phyloP scores from a whole-genome alignment of 2,888 invertebrate genomes.

The Serrognathus titanus region DNA sequence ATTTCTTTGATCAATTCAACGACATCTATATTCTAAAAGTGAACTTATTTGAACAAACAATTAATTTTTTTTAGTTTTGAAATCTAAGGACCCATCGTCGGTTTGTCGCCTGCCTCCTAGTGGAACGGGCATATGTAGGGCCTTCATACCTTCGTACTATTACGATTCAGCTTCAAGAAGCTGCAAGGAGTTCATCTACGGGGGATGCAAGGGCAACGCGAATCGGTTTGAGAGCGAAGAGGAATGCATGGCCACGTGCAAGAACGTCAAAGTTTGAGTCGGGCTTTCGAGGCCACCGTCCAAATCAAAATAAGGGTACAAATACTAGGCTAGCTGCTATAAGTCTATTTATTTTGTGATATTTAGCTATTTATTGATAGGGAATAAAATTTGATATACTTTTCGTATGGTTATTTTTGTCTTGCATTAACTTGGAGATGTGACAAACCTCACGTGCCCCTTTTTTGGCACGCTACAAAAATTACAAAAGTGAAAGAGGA shows the following conservation, averaged over 20 bases:
- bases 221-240: conserved; percentile 54
- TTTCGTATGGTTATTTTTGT: too few species aligned
- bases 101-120: conserved; percentile 11
- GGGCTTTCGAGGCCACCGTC: background rate
- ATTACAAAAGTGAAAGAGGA: too few species aligned
- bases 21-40: too few species aligned
- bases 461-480: too few species aligned
- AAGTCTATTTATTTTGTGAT: too few species aligned
- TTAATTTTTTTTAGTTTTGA: background rate
- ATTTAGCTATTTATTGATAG: too few species aligned
- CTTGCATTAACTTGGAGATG: too few species aligned
- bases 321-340: background rate
- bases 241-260: conserved; percentile 52
- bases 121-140: conserved; percentile 32
- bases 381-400: too few species aligned
- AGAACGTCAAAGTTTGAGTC: conserved; percentile 17
- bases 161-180: conserved; percentile 50
- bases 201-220: conserved; percentile 56
- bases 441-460: too few species aligned
- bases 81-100: background rate
- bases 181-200: conserved; percentile 54
- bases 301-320: background rate
- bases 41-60: too few species aligned
- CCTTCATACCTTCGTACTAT: conserved; percentile 39
- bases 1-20: background rate